Conservation (phyloP, 2,113 vertebrate genomes). For the Dipodomys stephensi region DNA sequence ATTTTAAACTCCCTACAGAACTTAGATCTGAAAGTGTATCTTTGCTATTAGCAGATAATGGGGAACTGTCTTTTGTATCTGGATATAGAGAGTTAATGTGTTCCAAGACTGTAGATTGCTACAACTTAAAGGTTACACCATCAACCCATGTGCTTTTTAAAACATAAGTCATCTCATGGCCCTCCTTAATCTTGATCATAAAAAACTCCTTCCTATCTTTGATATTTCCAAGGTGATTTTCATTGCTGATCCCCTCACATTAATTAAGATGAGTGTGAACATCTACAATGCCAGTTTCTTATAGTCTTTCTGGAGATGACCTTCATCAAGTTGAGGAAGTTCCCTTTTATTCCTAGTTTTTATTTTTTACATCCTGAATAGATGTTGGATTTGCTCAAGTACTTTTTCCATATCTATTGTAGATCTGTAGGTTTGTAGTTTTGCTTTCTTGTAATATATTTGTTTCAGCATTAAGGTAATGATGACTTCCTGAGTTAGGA, state of each 20-base stretch:
- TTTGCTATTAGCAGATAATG: not conserved
- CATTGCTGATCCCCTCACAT: not conserved
- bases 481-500: no score
- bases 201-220: not conserved
- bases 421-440: no score
- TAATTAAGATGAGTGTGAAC: not conserved
- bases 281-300: not conserved
- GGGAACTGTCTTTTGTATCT: not conserved
- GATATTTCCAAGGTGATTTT: not conserved
- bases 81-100: not conserved
- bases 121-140: not conserved
- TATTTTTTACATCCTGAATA: not conserved
- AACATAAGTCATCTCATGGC: not conserved
- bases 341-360: no score
- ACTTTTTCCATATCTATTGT: no score
- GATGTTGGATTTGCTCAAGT: no score
- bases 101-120: no score
- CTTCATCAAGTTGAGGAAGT: not conserved
- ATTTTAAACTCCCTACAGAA: not conserved
- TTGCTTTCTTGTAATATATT: no score
- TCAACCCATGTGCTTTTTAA: not conserved
- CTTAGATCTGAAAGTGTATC: not conserved
- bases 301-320: not conserved
- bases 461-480: not conserved
- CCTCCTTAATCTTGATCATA: not conserved